A percentile compares a stretch with the other conserved stretches of the same genome.
These are phyloP conservation scores for Seira sanloemensis DNA, from an alignment of 2,888 invertebrate species.

Conservation along the genomic window DNA sequence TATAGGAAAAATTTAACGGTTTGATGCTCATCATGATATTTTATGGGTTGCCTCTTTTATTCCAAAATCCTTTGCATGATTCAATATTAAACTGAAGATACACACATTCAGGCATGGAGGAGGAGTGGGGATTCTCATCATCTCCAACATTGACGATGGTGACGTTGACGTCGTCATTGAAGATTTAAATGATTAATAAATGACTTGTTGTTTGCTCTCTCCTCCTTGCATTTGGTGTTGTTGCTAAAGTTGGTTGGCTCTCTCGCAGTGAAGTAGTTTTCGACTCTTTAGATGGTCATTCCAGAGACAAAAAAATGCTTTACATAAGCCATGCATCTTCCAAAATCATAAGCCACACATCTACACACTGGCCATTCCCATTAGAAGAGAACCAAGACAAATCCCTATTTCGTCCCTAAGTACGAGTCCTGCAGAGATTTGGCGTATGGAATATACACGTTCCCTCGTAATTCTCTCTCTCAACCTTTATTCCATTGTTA, in stretches of 20 bases:
- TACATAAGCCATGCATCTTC: background rate
- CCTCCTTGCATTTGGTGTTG: background rate
- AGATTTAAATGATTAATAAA: slow-evolving; percentile 73
- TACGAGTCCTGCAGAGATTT: too few relatives aligned
- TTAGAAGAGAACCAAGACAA: too few relatives aligned
- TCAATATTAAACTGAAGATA: background rate
- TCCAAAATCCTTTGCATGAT: background rate
- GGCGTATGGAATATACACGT: too few relatives aligned
- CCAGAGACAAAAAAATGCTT: background rate
- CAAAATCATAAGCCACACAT: too few relatives aligned
- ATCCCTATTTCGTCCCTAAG: too few relatives aligned
- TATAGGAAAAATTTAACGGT: slow-evolving; percentile 2
- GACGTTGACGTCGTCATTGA: slow-evolving; percentile 62
- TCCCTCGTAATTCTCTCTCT: too few relatives aligned
- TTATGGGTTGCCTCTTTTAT: too few relatives aligned
- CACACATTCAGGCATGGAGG: background rate
- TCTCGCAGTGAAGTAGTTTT: background rate
- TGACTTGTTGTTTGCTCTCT: slow-evolving; percentile 53
- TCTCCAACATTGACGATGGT: too few relatives aligned
- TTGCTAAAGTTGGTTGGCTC: too few relatives aligned
- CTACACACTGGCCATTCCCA: too few relatives aligned
- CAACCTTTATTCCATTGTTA: too few relatives aligned
- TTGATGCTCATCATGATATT: background rate
- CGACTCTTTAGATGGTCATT: slow-evolving; percentile 7
- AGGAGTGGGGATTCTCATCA: too few relatives aligned